These are phyloP conservation scores for Acrocephalus scirpaceus DNA, from an alignment of 2,797 vertebrate genomes.

Conservation along the genomic window DNA sequence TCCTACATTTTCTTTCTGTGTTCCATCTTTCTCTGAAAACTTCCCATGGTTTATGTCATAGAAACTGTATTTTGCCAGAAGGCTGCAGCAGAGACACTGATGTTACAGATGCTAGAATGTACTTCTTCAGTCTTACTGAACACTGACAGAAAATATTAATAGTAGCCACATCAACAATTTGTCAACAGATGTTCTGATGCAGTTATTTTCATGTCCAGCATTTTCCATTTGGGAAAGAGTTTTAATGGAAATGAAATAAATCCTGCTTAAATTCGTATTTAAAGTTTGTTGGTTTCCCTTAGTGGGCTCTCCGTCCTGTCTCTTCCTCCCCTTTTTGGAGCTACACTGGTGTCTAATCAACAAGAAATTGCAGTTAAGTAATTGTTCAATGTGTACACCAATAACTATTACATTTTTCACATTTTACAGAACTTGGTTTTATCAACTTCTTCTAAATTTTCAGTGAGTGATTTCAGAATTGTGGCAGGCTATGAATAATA, in stretches of 20 bases:
- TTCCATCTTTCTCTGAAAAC: background rate
- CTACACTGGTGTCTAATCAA: background rate
- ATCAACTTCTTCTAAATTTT: background rate
- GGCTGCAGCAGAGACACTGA: background rate
- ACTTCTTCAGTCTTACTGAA: background rate
- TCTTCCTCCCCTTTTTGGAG: background rate
- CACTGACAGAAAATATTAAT: background rate
- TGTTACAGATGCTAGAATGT: background rate
- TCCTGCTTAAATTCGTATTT: background rate
- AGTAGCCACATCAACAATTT: background rate
- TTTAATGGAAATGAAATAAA: background rate
- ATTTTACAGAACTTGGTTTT: background rate
- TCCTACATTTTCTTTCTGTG: background rate
- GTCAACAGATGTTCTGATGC: background rate
- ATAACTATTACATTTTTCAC: background rate
- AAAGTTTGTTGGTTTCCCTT: background rate
- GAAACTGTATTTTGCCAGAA: background rate
- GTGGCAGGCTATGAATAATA: background rate
- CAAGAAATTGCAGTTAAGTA: background rate
- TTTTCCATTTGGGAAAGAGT: background rate
- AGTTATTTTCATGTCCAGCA: background rate
- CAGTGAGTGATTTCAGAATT: background rate
- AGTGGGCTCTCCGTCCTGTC: background rate
- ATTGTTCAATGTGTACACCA: background rate
- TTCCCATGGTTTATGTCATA: background rate